phyloP scores from a whole-genome alignment of 2,113 vertebrate genomes.

The Hipposideros armiger region DNA sequence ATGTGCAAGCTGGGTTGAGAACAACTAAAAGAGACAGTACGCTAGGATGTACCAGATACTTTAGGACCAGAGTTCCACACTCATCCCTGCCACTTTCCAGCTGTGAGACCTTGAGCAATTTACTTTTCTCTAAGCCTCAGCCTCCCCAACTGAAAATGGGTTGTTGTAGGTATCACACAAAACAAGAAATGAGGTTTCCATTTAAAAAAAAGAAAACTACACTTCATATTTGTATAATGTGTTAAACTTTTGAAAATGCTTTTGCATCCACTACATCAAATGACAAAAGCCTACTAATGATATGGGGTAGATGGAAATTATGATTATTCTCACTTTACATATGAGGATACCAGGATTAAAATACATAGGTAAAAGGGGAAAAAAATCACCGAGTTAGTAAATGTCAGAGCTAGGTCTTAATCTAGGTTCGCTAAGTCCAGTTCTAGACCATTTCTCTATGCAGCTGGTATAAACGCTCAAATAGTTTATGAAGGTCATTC shows the following conservation, averaged over 20 bases:
- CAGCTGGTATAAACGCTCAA: background rate
- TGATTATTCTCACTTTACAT: background rate
- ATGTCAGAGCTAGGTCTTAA: background rate
- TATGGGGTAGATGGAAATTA: background rate
- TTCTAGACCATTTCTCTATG: constrained; percentile 5
- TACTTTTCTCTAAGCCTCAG: constrained; percentile 35
- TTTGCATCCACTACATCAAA: constrained; percentile 13
- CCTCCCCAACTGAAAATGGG: background rate
- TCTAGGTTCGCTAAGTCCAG: background rate
- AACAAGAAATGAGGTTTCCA: constrained; percentile 48
- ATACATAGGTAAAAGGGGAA: background rate
- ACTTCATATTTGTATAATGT: background rate
- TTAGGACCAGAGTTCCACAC: background rate
- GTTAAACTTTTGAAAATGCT: constrained; percentile 47
- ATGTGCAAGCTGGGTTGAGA: constrained; percentile 10
- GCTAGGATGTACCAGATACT: background rate
- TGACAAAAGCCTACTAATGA: constrained; percentile 5
- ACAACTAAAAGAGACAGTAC: background rate
- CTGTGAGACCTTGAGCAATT: background rate
- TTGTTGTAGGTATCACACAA: background rate
- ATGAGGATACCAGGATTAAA: constrained; percentile 29
- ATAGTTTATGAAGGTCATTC: background rate
- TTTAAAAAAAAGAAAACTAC: background rate
- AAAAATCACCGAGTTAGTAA: constrained; percentile 13
- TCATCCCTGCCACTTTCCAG: background rate